Conservation (phyloP, 2,797 vertebrate species). For the Triplophysa yarkandensis region DNA sequence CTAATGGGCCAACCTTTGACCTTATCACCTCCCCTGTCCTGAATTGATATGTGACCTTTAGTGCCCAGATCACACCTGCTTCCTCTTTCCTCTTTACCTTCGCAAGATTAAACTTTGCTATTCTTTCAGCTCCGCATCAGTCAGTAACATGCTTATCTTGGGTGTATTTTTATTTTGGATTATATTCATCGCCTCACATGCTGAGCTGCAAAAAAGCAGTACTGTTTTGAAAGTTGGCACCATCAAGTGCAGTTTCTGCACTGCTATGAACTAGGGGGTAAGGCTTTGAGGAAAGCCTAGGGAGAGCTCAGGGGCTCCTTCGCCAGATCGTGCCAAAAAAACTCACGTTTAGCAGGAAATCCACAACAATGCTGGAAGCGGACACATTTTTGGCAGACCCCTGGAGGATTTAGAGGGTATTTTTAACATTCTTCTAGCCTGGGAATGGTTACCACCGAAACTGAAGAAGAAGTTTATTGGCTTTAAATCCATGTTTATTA, state of each 20-base stretch:
- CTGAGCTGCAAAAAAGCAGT: constrained; percentile 1
- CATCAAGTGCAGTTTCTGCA: constrained; percentile 2
- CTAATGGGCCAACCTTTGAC: constrained; percentile 24
- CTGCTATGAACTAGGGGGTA: constrained; percentile 12
- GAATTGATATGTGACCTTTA: neutral
- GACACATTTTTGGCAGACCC: neutral
- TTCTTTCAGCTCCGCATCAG: neutral
- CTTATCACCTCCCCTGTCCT: neutral
- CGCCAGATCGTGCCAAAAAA: constrained; percentile 9
- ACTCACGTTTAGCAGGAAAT: constrained; percentile 23
- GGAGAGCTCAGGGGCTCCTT: constrained; percentile 1
- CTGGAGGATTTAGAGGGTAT: neutral
- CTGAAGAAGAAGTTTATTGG: neutral
- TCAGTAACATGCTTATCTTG: neutral
- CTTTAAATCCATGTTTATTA: neutral
- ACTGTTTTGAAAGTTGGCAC: constrained; percentile 14
- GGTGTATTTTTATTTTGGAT: neutral
- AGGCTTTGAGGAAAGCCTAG: neutral
- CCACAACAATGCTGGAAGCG: constrained; percentile 11
- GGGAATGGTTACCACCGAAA: neutral
- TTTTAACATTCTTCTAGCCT: neutral
- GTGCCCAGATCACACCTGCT: neutral
- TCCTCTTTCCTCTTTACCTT: neutral
- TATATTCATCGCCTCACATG: constrained; percentile 13
- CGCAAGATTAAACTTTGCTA: neutral